These are phyloP conservation scores for Castor canadensis DNA, from an alignment of 2,113 vertebrate genomes.

Conservation along the genomic window DNA sequence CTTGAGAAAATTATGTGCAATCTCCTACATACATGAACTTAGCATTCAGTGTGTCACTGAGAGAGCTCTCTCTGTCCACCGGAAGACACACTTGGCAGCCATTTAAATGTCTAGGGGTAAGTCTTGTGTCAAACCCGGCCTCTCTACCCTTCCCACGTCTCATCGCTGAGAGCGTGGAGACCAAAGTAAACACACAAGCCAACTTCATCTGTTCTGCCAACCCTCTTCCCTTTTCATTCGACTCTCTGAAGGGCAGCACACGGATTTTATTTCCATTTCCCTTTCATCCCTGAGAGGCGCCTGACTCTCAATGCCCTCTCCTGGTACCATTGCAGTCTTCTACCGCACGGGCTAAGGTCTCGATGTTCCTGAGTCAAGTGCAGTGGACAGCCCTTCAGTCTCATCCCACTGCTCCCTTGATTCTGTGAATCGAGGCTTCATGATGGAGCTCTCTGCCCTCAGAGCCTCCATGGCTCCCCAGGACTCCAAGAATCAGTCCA, in stretches of 20 bases:
- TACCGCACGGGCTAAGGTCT: not conserved
- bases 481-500: not conserved
- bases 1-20: not conserved
- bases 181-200: not conserved
- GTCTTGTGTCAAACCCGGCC: not conserved
- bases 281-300: not conserved
- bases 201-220: not conserved
- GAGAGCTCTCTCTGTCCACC: not conserved
- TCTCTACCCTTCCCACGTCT: not conserved
- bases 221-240: not conserved
- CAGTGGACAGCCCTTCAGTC: not conserved
- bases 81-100: not conserved
- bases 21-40: not conserved
- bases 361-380: not conserved
- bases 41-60: not conserved
- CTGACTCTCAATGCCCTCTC: not conserved
- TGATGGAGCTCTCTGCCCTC: not conserved
- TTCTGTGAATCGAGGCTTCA: not conserved
- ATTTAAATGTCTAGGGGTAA: not conserved
- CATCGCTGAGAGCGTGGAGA: not conserved
- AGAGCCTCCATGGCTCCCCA: not conserved
- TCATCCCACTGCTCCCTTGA: not conserved
- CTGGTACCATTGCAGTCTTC: not conserved
- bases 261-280: not conserved
- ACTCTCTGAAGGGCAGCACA: not conserved